Evolutionary conservation across 1,140 invertebrate species (phyloP).

Genomic region (Calephelis nemesis): DNA sequence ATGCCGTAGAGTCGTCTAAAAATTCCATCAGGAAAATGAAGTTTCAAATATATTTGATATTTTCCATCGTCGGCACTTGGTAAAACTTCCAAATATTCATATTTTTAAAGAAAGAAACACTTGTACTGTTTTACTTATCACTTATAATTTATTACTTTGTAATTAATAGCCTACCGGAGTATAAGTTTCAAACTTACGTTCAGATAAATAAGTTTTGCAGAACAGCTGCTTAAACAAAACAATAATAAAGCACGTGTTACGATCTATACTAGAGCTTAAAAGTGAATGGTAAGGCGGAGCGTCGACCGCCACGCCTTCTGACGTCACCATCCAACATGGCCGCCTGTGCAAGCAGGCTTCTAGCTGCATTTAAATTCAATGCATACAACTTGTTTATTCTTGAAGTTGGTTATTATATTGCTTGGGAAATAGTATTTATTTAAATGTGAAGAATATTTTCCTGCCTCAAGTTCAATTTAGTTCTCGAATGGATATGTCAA

Average conservation of each 20-base stretch:
- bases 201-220: neutral
- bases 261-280: slow-evolving; percentile 12
- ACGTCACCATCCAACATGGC: slow-evolving; percentile 62
- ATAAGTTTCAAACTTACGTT: neutral
- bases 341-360: slow-evolving; percentile 36
- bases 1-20: no score
- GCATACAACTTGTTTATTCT: slow-evolving; percentile 29
- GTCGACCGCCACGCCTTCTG: slow-evolving; percentile 45
- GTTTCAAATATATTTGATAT: no score
- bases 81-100: no score
- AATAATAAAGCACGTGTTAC: slow-evolving; percentile 8
- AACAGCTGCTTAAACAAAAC: slow-evolving; percentile 8
- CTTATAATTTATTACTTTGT: no score
- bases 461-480: no score
- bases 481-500: neutral
- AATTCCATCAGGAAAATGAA: no score
- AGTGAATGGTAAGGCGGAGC: slow-evolving; percentile 41
- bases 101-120: no score
- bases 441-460: neutral
- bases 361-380: slow-evolving; percentile 36
- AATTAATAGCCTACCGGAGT: no score
- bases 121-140: no score
- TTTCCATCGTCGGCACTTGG: no score
- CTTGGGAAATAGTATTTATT: neutral
- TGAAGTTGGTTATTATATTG: slow-evolving; percentile 15